Conservation (phyloP, 1,140 invertebrate genomes). For the Ceratosolen fusciceps region DNA sequence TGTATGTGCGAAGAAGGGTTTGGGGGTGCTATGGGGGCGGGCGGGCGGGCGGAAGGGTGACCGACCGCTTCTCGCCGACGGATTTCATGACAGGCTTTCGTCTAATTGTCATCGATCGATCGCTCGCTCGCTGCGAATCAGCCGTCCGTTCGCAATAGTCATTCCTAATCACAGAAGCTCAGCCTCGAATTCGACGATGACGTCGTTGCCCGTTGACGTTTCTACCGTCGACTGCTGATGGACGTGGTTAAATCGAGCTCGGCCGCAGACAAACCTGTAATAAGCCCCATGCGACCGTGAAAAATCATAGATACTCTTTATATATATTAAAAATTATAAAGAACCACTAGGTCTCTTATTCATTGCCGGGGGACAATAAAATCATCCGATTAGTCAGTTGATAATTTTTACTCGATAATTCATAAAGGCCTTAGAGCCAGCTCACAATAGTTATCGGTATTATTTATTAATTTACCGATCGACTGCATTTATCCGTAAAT, state of each 20-base stretch:
- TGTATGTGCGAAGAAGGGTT: not conserved
- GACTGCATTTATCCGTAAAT: not conserved
- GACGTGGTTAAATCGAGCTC: not conserved
- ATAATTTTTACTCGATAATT: no score
- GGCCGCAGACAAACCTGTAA: not conserved
- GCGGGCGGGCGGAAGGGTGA: not conserved
- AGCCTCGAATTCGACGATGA: not conserved
- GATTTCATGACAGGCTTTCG: constrained; percentile 7
- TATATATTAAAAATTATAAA: no score
- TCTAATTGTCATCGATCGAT: not conserved
- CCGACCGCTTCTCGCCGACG: no score
- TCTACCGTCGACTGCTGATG: no score
- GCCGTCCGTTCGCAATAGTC: constrained; percentile 37
- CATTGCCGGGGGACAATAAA: no score
- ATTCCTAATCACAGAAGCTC: constrained; percentile 22
- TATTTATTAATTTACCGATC: no score
- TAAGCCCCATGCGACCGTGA: not conserved
- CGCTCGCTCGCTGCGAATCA: constrained; percentile 33
- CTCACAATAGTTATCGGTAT: no score
- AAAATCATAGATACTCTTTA: not conserved
- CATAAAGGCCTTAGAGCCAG: no score
- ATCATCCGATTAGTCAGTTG: no score
- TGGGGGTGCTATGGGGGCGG: no score
- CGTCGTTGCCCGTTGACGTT: not conserved
- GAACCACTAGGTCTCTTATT: no score